Conservation (phyloP, 2,797 vertebrate species). For the Hippoglossus hippoglossus region DNA sequence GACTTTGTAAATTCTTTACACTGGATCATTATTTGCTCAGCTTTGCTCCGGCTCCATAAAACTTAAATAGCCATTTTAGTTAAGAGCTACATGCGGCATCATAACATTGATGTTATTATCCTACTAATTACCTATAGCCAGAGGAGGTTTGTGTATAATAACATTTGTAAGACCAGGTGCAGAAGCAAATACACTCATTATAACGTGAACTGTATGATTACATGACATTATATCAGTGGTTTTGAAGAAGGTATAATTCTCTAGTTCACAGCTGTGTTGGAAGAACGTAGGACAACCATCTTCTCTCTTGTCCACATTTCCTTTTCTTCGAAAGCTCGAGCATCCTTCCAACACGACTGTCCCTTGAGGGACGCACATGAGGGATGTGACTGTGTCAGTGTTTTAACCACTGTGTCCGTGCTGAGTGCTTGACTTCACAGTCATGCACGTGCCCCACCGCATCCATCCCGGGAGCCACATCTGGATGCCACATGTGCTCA, state of each 20-base stretch:
- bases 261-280: background rate
- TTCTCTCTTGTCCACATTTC: background rate
- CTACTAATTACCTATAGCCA: background rate
- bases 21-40: background rate
- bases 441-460: conserved; percentile 53
- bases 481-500: conserved; percentile 78
- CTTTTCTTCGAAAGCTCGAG: background rate
- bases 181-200: background rate
- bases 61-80: background rate
- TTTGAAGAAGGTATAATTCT: background rate
- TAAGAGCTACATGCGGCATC: background rate
- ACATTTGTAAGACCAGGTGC: background rate
- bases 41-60: background rate
- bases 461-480: conserved; percentile 66
- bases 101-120: background rate
- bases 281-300: background rate
- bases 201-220: background rate
- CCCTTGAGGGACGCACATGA: conserved; percentile 26
- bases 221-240: background rate
- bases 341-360: background rate
- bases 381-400: conserved; percentile 35
- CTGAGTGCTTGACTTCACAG: conserved; percentile 42
- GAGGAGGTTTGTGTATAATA: background rate
- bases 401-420: conserved; percentile 39
- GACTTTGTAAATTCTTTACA: background rate